A percentile compares a stretch with the other conserved stretches of the same genome.
Conservation (phyloP, 2,113 vertebrate species). For the Psettodes erumei region DNA sequence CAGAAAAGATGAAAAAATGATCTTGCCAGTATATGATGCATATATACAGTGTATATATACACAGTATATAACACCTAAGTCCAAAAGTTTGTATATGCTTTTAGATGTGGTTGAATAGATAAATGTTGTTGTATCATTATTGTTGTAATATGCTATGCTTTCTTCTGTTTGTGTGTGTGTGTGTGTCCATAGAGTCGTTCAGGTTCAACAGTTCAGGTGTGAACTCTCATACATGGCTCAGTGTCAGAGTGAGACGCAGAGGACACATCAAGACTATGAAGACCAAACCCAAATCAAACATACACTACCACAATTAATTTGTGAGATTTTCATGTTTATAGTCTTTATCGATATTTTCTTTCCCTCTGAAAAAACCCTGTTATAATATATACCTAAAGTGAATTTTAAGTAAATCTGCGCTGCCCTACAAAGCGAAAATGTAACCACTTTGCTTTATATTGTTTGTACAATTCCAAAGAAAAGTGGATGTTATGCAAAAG, state of each 20-base stretch:
- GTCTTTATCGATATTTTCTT: not conserved
- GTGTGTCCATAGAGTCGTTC: constrained; percentile 79
- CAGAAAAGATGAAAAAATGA: too few species aligned
- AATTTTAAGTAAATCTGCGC: not conserved
- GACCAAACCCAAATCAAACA: constrained; percentile 37
- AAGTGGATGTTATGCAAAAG: not conserved
- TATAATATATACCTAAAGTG: not conserved
- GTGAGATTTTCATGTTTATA: not conserved
- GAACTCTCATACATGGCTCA: constrained; percentile 79
- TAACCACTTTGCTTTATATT: not conserved
- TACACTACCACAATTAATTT: constrained; percentile 17
- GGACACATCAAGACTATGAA: constrained; percentile 69
- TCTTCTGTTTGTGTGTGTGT: not conserved
- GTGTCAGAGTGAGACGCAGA: constrained; percentile 72
- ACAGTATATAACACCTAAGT: not conserved
- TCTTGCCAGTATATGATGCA: not conserved
- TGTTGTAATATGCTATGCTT: not conserved
- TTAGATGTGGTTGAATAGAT: not conserved
- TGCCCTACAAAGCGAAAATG: not conserved
- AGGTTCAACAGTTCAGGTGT: constrained; percentile 79
- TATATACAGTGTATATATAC: too few species aligned
- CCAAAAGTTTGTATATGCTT: not conserved
- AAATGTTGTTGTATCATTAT: not conserved
- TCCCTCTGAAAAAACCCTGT: not conserved
- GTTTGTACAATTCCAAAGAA: not conserved